These are phyloP conservation scores for Hexactinellida sp. DNA, from an alignment of 37 sponge, comb jelly and placozoan species.

Conservation along the genomic window DNA sequence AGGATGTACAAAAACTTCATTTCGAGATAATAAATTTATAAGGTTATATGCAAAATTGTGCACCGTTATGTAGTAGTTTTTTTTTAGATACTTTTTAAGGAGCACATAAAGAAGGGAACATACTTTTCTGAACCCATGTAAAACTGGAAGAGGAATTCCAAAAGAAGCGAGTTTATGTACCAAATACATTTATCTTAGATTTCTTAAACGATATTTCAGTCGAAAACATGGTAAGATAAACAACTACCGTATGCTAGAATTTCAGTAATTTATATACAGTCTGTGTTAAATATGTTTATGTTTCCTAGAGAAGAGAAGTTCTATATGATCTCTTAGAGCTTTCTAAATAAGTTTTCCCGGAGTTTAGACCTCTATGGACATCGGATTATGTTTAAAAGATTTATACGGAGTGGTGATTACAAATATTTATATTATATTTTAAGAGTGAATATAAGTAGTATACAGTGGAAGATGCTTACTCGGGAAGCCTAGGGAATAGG, in stretches of 20 bases:
- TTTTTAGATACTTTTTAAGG: neutral
- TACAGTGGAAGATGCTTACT: no score
- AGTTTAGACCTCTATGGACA: neutral
- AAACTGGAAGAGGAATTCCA: neutral
- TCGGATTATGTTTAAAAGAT: neutral
- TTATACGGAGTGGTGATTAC: neutral
- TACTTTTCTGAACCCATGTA: neutral
- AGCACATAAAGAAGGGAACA: neutral
- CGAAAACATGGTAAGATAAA: neutral
- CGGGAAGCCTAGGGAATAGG: no score
- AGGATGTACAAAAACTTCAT: no score
- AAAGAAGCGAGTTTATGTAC: neutral
- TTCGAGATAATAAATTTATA: no score
- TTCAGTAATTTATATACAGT: no score
- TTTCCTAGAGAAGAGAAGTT: neutral
- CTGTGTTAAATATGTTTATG: neutral
- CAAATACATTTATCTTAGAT: neutral
- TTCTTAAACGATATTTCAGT: neutral
- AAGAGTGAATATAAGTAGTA: no score
- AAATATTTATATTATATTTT: neutral
- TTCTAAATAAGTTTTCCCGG: neutral
- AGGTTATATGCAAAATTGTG: no score
- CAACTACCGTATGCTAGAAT: no score
- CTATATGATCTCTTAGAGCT: neutral
- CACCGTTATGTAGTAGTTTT: no score